Evolutionary conservation across 2,797 vertebrate genomes (phyloP).

Genomic region (Mormyrops boulengeri): DNA sequence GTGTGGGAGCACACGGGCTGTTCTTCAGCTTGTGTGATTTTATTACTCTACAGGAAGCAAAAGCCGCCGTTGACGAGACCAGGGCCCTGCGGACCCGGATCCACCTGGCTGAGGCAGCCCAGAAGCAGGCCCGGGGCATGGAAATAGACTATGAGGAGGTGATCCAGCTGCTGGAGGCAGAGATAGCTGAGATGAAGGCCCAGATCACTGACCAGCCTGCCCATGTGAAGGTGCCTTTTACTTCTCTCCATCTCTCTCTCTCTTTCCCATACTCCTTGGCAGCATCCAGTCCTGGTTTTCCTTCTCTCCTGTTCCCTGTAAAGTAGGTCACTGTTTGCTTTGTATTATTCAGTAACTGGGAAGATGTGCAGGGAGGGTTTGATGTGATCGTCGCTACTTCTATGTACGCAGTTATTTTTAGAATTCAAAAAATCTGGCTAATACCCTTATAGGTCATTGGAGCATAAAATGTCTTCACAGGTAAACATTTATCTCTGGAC

Average conservation of each 20-base stretch:
- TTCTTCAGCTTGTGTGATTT: constrained; percentile 19
- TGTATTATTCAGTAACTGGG: constrained; percentile 69
- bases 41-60: constrained; percentile 66
- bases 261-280: neutral
- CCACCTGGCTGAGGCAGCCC: constrained; percentile 78
- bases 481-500: neutral
- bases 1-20: neutral
- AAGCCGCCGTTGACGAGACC: constrained; percentile 71
- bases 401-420: constrained; percentile 42
- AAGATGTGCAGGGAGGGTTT: constrained; percentile 50
- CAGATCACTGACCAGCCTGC: constrained; percentile 66
- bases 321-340: constrained; percentile 83
- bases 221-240: constrained; percentile 65
- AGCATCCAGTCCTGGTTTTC: constrained; percentile 46
- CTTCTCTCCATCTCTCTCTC: constrained; percentile 9
- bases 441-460: constrained; percentile 33
- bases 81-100: constrained; percentile 67
- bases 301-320: constrained; percentile 63
- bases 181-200: constrained; percentile 82
- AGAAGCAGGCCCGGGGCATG: constrained; percentile 78
- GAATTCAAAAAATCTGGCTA: constrained; percentile 33
- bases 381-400: constrained; percentile 43
- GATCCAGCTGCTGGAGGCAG: constrained; percentile 80
- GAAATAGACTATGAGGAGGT: constrained; percentile 96
- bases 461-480: constrained; percentile 7